Conservation (phyloP, 2,797 vertebrate genomes). For the Chaetodon trifasciatus region DNA sequence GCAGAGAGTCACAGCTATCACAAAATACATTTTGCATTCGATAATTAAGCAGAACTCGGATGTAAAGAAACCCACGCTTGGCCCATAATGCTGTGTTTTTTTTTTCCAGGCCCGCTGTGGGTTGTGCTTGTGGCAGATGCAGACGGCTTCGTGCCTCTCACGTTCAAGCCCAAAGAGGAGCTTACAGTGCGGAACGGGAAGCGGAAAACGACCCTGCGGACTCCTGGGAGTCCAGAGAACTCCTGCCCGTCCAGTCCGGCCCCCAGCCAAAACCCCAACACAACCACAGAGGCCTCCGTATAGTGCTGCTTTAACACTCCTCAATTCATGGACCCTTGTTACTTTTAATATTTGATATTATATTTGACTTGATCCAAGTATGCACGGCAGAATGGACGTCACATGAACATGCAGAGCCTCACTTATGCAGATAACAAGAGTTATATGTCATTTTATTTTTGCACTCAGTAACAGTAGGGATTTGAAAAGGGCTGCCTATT, state of each 20-base stretch:
- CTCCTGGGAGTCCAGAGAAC: conserved; percentile 65
- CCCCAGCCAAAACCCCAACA: conserved; percentile 49
- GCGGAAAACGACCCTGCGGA: conserved; percentile 70
- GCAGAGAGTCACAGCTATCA: too few relatives aligned
- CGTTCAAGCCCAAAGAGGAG: conserved; percentile 88
- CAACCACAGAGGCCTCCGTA: conserved; percentile 38
- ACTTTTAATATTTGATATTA: not conserved
- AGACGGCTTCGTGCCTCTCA: conserved; percentile 93
- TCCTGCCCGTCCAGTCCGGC: conserved; percentile 73
- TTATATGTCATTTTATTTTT: conserved; percentile 43
- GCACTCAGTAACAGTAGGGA: not conserved
- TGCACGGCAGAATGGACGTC: not conserved
- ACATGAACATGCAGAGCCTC: not conserved
- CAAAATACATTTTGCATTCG: not conserved
- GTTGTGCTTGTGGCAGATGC: conserved; percentile 91
- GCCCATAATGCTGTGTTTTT: not conserved
- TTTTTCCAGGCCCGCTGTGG: conserved; percentile 90
- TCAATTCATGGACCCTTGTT: not conserved
- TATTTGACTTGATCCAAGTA: not conserved
- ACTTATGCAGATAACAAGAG: not conserved
- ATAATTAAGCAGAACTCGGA: not conserved
- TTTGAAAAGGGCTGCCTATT: conserved; percentile 44
- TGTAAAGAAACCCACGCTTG: not conserved
- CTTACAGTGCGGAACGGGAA: conserved; percentile 90
- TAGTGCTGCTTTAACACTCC: conserved; percentile 34